Percentiles rank a stretch among this genome's conserved stretches.
These are phyloP conservation scores for Sycophila sp. DNA, from an alignment of 1,140 invertebrate species.

Conservation along the genomic window DNA sequence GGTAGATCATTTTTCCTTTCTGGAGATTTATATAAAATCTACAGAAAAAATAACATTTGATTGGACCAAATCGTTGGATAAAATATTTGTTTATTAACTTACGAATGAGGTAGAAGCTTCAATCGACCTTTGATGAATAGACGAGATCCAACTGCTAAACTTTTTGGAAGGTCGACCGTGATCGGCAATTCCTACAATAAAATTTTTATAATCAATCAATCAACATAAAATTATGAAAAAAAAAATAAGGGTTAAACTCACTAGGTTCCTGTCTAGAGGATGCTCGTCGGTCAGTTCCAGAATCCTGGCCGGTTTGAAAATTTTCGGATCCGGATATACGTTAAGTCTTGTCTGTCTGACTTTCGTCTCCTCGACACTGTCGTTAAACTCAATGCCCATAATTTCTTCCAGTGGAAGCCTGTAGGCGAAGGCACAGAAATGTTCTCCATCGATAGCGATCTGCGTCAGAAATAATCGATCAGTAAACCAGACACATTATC, in stretches of 20 bases:
- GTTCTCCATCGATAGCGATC: constrained; percentile 77
- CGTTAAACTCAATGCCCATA: constrained; percentile 69
- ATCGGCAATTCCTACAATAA: constrained; percentile 59
- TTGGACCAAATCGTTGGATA: neutral
- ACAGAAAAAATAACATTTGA: constrained; percentile 32
- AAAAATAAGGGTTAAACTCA: too few relatives aligned
- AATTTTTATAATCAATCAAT: neutral
- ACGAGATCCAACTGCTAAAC: constrained; percentile 64
- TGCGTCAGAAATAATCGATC: constrained; percentile 46
- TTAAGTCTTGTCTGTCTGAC: constrained; percentile 58
- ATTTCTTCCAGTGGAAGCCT: constrained; percentile 70
- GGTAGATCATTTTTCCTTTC: constrained; percentile 70
- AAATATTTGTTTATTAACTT: constrained; percentile 42
- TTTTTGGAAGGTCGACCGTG: constrained; percentile 59
- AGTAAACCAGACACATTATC: neutral
- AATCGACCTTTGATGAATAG: constrained; percentile 70
- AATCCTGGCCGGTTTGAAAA: constrained; percentile 46
- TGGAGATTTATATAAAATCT: constrained; percentile 78
- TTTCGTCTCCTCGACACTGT: constrained; percentile 67
- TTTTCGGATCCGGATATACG: constrained; percentile 66
- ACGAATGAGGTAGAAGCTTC: constrained; percentile 72
- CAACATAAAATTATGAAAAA: neutral
- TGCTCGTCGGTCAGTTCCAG: constrained; percentile 50
- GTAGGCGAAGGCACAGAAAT: constrained; percentile 77
- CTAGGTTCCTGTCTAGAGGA: constrained; percentile 51